Evolutionary conservation across 1,140 invertebrate genomes (phyloP), one percentile per base, ranked within the genome.

Genomic region (Capitella teleta): DNA sequence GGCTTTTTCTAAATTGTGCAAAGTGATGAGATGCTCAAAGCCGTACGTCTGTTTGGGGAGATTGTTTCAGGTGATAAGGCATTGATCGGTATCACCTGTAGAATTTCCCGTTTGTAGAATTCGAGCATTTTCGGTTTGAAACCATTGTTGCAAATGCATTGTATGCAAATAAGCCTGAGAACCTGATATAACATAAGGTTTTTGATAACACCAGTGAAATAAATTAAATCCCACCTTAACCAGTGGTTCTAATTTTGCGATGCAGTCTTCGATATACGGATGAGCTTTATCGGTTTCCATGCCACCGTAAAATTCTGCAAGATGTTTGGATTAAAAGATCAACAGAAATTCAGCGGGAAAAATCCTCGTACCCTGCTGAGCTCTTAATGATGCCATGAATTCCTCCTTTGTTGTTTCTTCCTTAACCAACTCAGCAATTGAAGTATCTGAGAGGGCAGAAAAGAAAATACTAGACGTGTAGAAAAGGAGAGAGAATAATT

Each of bases 41-140:
- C 92, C 92, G 67, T 96, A 97, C 10, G 88, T 86, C 64, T 92
- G 85, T n/a, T n/a, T n/a, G n/a, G n/a, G n/a, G n/a, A n/a, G n/a
- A n/a, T n/a, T n/a, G n/a, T n/a, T n/a, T n/a, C n/a, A n/a, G n/a
- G n/a, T n/a, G n/a, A n/a, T n/a, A n/a, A n/a, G n/a, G n/a, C n/a
- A n/a, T n/a, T n/a, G n/a, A n/a, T n/a, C n/a, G n/a, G n/a, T n/a
- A n/a, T 52, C 52, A 75, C 73, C 65, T 74, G 74, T 46, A 76
- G 53, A 28, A 97, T 80, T 74, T 96, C 90, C 53, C 85, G 75
- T 68, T 93, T 93, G 68, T 98, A 98, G 67, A 86, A 82, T 60
- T 94, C 90, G 19, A 95, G 64, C 3, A 87, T 74, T 74, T 94
- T 94, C 19, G 79, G 83, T 65, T 94, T 94, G 0, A 97, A 75